phyloP scores from a whole-genome alignment of 92 coral and sea anemone species.

The Galaxea fascicularis region DNA sequence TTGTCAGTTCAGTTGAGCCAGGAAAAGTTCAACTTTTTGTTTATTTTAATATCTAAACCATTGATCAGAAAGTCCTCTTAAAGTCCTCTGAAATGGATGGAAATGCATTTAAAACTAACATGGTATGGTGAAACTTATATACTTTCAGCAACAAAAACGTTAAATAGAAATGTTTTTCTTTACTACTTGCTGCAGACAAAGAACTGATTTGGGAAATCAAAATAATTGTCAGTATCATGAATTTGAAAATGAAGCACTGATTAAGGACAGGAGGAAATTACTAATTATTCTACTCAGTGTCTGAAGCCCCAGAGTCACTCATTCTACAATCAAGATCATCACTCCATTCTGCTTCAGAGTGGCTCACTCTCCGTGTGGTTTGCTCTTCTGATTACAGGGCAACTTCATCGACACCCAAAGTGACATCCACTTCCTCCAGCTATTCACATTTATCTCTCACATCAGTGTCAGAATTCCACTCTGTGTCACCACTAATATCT shows the following conservation, averaged over 20 bases:
- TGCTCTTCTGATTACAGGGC: constrained; percentile 36
- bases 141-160: background rate
- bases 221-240: background rate
- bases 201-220: background rate
- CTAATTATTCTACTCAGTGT: background rate
- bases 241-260: constrained; percentile 3
- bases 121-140: too few species aligned
- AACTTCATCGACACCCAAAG: constrained; percentile 47
- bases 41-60: too few species aligned
- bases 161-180: background rate
- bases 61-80: too few species aligned
- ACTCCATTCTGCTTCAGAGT: constrained; percentile 53
- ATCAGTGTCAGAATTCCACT: constrained; percentile 45
- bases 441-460: constrained; percentile 46
- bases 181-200: too few species aligned
- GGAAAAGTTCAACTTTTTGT: too few species aligned
- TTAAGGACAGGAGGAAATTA: background rate
- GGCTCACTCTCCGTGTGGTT: constrained; percentile 37
- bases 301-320: constrained; percentile 34
- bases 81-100: too few species aligned
- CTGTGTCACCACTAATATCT: constrained; percentile 58
- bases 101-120: too few species aligned
- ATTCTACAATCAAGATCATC: constrained; percentile 70
- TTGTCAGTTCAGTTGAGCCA: too few species aligned
- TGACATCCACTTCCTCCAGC: constrained; percentile 48